Evolutionary conservation across 2,797 vertebrate genomes (phyloP).

Genomic region (Podarcis lilfordi): DNA sequence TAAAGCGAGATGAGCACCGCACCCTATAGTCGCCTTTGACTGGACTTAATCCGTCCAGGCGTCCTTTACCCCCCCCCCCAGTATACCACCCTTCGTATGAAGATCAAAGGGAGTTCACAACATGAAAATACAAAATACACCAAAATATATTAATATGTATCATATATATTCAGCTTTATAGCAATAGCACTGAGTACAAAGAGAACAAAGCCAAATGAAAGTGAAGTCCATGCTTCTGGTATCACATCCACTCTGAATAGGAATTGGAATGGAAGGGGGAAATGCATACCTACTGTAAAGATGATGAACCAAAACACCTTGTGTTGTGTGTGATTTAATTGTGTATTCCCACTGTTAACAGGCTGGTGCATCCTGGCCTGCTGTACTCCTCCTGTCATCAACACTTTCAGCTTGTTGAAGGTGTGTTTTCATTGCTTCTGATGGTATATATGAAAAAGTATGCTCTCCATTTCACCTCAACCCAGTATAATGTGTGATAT

Average conservation of each 20-base stretch:
- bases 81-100: too few relatives aligned
- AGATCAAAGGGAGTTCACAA: too few relatives aligned
- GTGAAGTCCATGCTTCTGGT: neutral
- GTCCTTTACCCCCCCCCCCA: too few relatives aligned
- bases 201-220: neutral
- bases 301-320: neutral
- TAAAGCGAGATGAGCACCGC: too few relatives aligned
- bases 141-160: too few relatives aligned
- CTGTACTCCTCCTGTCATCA: neutral
- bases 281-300: neutral
- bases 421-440: neutral
- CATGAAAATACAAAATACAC: too few relatives aligned
- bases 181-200: neutral
- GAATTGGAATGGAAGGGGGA: neutral
- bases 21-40: too few relatives aligned
- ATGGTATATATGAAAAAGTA: neutral
- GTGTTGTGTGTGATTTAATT: too few relatives aligned
- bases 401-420: neutral
- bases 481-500: neutral
- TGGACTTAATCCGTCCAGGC: too few relatives aligned
- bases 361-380: neutral
- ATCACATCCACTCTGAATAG: neutral
- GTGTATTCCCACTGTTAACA: too few relatives aligned
- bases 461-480: neutral
- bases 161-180: too few relatives aligned